Base-by-base conservation (phyloP, 1,140 invertebrate species). In the Pseudoatta argentina region DNA sequence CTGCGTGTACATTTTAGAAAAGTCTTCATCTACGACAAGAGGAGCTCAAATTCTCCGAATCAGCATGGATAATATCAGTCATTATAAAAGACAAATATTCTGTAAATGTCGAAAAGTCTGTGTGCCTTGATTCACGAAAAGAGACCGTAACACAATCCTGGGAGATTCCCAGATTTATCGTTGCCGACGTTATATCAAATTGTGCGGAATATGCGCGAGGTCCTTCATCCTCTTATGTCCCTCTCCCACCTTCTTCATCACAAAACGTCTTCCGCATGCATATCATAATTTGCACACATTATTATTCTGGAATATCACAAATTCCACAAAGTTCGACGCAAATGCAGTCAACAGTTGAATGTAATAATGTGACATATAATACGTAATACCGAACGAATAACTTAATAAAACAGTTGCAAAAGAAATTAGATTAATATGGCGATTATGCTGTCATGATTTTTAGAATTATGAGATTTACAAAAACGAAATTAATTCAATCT, bases 101-200 rank as follows among this genome's bases (percentile, higher is more conserved):
- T 34, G 39, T 7, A 10, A 44, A 44, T 2, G 39, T 10, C 10
- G 6, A 39, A 2, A 78, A n/a, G 2, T 34, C 18, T 61, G 8
- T 30, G 64, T 57, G 30, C 1, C 0, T 24, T 27, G 34, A 24
- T n/a, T 57, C 16, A 27, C 16, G 16, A 66, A 78, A 39, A 81
- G 21, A 69, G 8, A 3, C 48, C 77, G 27, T 67, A 61, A 55
- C 48, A 67, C 16, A 10, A 27, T 27, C 34, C 21, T 59, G 66
- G 53, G 66, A 71, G 21, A 71, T 81, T 51, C 77, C 66, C 66
- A 34, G 16, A 51, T 71, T 81, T 81, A 81, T 59, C 51, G 6
- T 10, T 16, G 6, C 1, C 27, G 7, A 44, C 12, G 8, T 16
- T 2, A 27, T 63, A 39, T 67, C 30, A 77, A 55, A 69, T 55